phyloP scores from a whole-genome alignment of 2,797 vertebrate genomes.

The Euthynnus affinis region DNA sequence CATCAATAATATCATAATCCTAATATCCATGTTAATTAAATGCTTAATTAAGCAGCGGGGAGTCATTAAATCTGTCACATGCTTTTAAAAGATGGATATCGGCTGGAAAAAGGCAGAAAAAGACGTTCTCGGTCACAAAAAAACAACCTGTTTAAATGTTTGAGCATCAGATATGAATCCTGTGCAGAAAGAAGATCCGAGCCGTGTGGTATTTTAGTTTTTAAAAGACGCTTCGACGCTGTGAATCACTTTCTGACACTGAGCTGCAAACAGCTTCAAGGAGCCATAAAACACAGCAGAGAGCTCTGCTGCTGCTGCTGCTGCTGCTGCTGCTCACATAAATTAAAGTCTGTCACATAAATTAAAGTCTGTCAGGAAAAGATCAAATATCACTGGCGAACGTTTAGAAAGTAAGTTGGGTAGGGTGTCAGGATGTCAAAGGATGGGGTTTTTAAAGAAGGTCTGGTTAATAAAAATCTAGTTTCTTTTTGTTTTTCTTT shows the following conservation, averaged over 20 bases:
- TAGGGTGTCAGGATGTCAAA: slow-evolving; percentile 33
- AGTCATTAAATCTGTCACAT: neutral
- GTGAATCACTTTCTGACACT: neutral
- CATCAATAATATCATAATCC: neutral
- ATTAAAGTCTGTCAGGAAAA: slow-evolving; percentile 28
- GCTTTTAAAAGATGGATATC: neutral
- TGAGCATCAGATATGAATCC: too few relatives aligned
- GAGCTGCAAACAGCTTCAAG: neutral
- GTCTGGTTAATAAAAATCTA: neutral
- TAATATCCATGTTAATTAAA: neutral
- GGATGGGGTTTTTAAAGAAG: neutral
- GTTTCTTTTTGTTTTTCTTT: neutral
- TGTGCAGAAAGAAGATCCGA: neutral
- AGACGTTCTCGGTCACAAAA: too few relatives aligned
- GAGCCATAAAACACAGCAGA: slow-evolving; percentile 15
- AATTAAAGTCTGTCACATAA: slow-evolving; percentile 28
- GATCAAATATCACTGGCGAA: slow-evolving; percentile 49
- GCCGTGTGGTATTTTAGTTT: neutral
- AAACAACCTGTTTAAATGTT: too few relatives aligned
- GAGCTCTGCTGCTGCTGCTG: neutral
- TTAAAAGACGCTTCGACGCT: too few relatives aligned
- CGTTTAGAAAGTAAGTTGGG: slow-evolving; percentile 30
- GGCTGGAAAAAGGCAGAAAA: neutral
- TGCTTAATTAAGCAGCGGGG: neutral
- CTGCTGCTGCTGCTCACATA: neutral